Percentiles rank a stretch among this genome's conserved stretches.
phyloP scores from a whole-genome alignment of 2,888 invertebrate species.

The Idaea straminata region DNA sequence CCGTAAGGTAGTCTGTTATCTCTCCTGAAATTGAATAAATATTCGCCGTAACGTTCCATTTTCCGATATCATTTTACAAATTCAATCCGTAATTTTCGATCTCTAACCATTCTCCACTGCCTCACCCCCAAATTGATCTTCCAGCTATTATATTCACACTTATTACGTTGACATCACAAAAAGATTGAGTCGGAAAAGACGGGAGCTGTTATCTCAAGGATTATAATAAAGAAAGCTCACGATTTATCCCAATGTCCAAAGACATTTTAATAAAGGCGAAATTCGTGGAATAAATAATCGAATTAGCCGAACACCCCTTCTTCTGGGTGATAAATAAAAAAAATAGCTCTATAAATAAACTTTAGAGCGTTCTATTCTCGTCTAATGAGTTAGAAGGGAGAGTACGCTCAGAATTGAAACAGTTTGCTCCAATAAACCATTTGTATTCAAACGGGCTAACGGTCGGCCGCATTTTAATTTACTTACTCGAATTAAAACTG shows the following conservation, averaged over 20 bases:
- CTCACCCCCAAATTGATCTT: constrained; percentile 28
- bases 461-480: constrained; percentile 77
- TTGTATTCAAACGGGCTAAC: constrained; percentile 71
- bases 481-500: constrained; percentile 77
- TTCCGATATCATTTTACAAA: constrained; percentile 32
- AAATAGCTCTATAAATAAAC: constrained; percentile 58
- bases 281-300: constrained; percentile 44
- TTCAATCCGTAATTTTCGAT: constrained; percentile 32
- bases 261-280: constrained; percentile 45
- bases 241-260: constrained; percentile 41
- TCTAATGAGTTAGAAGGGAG: constrained; percentile 63
- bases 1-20: constrained; percentile 11
- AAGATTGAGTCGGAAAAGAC: constrained; percentile 30
- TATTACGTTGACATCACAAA: constrained; percentile 26
- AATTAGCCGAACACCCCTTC: constrained; percentile 54
- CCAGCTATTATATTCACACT: constrained; percentile 31
- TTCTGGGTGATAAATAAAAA: constrained; percentile 55
- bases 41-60: constrained; percentile 16
- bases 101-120: constrained; percentile 19
- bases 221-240: constrained; percentile 39
- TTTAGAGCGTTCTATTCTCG: constrained; percentile 44
- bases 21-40: constrained; percentile 16
- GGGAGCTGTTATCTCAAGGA: constrained; percentile 31
- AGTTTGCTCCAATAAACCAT: constrained; percentile 67
- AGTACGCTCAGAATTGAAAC: constrained; percentile 58